Evolutionary conservation across 2,888 invertebrate species (phyloP).

Genomic region (Phortica okadai): DNA sequence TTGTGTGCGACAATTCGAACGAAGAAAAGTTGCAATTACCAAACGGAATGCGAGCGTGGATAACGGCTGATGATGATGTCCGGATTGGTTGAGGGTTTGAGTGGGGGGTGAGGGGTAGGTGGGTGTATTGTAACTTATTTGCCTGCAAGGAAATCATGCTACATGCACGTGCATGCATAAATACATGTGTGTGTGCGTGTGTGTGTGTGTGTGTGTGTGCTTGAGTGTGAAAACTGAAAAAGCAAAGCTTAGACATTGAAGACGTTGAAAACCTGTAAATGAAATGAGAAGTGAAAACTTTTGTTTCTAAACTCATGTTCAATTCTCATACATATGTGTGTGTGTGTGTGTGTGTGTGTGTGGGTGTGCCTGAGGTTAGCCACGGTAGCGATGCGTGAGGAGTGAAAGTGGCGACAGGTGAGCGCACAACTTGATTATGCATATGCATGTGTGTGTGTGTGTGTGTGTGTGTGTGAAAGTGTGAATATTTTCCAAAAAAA

Average conservation of each 20-base stretch:
- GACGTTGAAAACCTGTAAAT: constrained; percentile 10
- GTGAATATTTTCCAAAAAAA: constrained; percentile 53
- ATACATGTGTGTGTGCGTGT: constrained; percentile 5
- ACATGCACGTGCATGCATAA: constrained; percentile 17
- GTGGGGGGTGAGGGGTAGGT: too few relatives aligned
- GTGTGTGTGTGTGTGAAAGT: constrained; percentile 39
- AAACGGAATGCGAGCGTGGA: background rate
- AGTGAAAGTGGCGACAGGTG: background rate
- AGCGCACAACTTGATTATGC: background rate
- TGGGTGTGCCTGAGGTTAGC: background rate
- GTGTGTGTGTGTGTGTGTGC: background rate
- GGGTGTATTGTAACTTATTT: background rate
- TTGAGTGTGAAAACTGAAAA: background rate
- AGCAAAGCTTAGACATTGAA: background rate
- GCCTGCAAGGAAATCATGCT: background rate
- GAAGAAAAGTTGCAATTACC: constrained; percentile 24
- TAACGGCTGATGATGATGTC: background rate
- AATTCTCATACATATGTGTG: constrained; percentile 35
- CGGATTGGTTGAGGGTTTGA: background rate
- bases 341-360: background rate
- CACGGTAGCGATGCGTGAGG: background rate
- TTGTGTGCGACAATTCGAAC: background rate
- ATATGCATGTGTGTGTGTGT: background rate
- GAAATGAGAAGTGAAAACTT: constrained; percentile 52
- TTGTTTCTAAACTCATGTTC: constrained; percentile 70